A percentile compares a stretch with the other conserved stretches of the same genome.
phyloP scores from a whole-genome alignment of 1,140 invertebrate genomes.

The Bombus ignitus region DNA sequence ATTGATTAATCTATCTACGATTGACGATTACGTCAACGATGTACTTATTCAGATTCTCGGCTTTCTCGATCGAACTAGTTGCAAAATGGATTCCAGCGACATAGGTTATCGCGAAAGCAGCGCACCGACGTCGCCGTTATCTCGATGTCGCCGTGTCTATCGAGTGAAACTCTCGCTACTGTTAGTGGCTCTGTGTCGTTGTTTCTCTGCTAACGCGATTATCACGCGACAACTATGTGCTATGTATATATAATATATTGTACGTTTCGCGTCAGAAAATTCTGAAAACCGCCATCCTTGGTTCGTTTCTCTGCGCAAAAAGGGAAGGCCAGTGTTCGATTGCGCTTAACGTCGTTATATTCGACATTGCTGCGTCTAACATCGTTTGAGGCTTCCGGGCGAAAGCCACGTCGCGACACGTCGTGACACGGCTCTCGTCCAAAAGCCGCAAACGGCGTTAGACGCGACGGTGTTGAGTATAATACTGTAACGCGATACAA shows the following conservation, averaged over 20 bases:
- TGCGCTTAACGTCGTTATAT: too few species aligned
- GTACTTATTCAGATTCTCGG: background rate
- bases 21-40: background rate
- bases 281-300: background rate
- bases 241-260: background rate
- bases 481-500: too few species aligned
- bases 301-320: background rate
- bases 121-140: background rate
- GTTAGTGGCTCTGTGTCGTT: background rate
- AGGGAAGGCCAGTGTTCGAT: background rate
- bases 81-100: background rate
- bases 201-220: conserved; percentile 41
- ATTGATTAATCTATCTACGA: background rate
- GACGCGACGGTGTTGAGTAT: too few species aligned
- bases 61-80: background rate
- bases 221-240: conserved; percentile 63
- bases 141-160: background rate
- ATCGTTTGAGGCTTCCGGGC: too few species aligned
- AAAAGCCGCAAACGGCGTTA: too few species aligned
- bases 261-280: background rate
- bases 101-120: background rate
- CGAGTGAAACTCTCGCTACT: background rate
- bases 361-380: too few species aligned
- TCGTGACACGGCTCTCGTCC: too few species aligned
- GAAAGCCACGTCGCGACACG: too few species aligned